Percentiles rank a stretch among this genome's conserved stretches.
Evolutionary conservation across 1,140 invertebrate genomes (phyloP).

Genomic region (Drosophila mojavensis): DNA sequence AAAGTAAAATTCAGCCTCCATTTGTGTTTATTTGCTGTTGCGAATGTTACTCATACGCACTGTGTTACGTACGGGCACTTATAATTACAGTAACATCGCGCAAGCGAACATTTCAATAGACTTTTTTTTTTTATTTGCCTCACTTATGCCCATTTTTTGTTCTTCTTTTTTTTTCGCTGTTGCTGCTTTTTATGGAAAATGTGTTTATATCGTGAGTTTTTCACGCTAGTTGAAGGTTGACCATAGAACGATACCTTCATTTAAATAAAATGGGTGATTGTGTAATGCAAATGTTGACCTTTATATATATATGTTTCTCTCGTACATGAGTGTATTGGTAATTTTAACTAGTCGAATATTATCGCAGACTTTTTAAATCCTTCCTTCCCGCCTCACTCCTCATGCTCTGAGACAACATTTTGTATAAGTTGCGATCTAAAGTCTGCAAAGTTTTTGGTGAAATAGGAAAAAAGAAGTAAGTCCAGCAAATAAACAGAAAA

Average conservation of each 20-base stretch:
- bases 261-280: background rate
- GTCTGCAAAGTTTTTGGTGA: constrained; percentile 11
- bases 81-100: constrained; percentile 53
- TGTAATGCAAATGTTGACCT: too few relatives aligned
- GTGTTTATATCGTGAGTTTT: background rate
- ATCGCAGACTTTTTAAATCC: too few relatives aligned
- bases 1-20: constrained; percentile 35
- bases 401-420: too few relatives aligned
- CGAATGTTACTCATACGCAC: constrained; percentile 58
- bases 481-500: too few relatives aligned
- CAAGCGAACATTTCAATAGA: constrained; percentile 60
- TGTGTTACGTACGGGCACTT: constrained; percentile 39
- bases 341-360: too few relatives aligned
- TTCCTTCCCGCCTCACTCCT: too few relatives aligned
- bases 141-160: background rate
- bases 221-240: background rate
- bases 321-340: too few relatives aligned
- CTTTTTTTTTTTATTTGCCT: constrained; percentile 23
- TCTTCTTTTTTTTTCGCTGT: constrained; percentile 1
- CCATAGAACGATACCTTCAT: background rate
- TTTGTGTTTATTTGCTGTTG: constrained; percentile 31
- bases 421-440: too few relatives aligned
- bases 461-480: background rate
- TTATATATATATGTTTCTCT: too few relatives aligned
- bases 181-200: constrained; percentile 6